phyloP scores from a whole-genome alignment of 2,888 invertebrate species.

The Eupithecia insigniata region DNA sequence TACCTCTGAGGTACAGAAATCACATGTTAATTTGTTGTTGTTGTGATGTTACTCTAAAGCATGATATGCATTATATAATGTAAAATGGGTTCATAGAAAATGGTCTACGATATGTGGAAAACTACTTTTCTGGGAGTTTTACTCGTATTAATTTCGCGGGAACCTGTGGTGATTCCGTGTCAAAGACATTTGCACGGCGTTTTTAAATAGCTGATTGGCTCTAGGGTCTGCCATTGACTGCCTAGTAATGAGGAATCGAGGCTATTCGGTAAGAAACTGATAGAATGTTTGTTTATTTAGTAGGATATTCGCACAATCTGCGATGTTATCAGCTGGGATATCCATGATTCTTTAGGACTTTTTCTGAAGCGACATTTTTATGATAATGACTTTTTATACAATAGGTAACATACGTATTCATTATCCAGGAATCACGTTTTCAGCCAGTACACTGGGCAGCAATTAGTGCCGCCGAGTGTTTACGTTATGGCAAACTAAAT shows the following conservation, averaged over 20 bases:
- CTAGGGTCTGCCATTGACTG: background rate
- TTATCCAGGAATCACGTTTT: background rate
- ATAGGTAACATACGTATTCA: background rate
- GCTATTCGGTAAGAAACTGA: background rate
- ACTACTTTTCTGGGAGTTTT: too few species aligned
- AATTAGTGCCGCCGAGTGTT: background rate
- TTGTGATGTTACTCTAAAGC: too few species aligned
- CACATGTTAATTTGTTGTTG: too few species aligned
- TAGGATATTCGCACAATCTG: background rate
- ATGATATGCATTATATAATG: too few species aligned
- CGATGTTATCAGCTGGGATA: background rate
- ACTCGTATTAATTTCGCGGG: too few species aligned
- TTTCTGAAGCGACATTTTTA: background rate
- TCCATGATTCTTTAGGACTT: background rate
- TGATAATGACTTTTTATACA: background rate
- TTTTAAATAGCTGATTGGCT: background rate
- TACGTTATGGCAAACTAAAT: constrained; percentile 5
- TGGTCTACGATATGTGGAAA: too few species aligned
- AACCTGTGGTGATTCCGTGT: too few species aligned
- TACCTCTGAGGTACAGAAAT: too few species aligned
- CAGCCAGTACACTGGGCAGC: too few species aligned
- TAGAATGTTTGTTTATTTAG: background rate
- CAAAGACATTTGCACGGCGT: too few species aligned
- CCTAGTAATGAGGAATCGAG: background rate
- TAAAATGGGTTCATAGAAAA: too few species aligned